Percentiles rank a stretch among this genome's conserved stretches.
phyloP scores from a whole-genome alignment of 2,797 vertebrate genomes.

The Propithecus perrieri region DNA sequence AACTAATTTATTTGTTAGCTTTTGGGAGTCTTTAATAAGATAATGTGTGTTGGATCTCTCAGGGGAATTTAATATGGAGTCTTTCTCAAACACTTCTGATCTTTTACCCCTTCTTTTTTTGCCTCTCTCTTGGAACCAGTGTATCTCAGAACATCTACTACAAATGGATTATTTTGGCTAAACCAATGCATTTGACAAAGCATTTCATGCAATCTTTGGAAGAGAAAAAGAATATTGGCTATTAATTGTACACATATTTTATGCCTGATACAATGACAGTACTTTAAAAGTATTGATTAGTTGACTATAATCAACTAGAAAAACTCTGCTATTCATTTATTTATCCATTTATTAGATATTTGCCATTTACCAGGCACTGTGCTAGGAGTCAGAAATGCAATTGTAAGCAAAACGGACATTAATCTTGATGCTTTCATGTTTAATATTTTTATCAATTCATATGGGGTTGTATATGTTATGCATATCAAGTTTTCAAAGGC shows the following conservation, averaged over 20 bases:
- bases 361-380: background rate
- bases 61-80: background rate
- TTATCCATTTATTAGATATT: background rate
- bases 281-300: background rate
- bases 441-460: constrained; percentile 33
- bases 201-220: background rate
- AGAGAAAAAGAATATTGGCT: background rate
- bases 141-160: background rate
- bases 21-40: background rate
- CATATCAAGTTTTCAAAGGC: constrained; percentile 9
- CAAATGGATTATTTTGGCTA: constrained; percentile 8
- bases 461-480: background rate
- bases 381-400: background rate
- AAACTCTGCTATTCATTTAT: background rate
- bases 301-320: background rate
- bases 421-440: background rate
- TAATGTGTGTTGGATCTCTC: background rate
- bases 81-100: background rate
- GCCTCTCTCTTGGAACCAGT: background rate
- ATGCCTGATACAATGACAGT: background rate
- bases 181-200: background rate
- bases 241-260: background rate
- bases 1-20: background rate
- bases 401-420: background rate
- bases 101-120: background rate